Conservation (phyloP, 2,797 vertebrate genomes). For the Sebastes steindachneri region DNA sequence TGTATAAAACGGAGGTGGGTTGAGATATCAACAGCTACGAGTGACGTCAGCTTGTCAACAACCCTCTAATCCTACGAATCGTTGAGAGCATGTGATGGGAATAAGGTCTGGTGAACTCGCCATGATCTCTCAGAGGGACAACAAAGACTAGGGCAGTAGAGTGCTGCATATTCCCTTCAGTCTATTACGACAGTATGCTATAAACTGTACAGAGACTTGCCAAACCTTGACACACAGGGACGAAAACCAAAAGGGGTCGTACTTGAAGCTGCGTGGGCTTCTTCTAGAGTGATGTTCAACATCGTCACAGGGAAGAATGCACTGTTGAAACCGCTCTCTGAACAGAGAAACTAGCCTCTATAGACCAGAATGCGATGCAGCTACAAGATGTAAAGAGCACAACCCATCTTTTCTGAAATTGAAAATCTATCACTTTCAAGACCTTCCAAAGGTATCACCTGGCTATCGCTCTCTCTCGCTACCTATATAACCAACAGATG, state of each 20-base stretch:
- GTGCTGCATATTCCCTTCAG: neutral
- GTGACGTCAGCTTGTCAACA: slow-evolving; percentile 37
- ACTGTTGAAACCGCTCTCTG: neutral
- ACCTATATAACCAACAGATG: neutral
- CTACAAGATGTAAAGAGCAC: neutral
- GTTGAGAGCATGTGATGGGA: slow-evolving; percentile 39
- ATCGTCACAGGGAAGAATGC: neutral
- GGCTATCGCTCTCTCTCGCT: neutral
- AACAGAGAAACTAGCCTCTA: neutral
- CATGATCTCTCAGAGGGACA: slow-evolving; percentile 17
- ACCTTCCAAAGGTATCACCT: neutral
- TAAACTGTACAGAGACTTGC: neutral
- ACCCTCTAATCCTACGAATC: slow-evolving; percentile 30
- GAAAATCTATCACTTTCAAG: slow-evolving; percentile 6
- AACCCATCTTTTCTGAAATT: neutral
- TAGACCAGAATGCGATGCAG: neutral
- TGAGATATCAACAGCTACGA: neutral
- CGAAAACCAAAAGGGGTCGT: neutral
- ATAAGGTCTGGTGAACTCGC: slow-evolving; percentile 15
- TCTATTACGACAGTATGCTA: neutral
- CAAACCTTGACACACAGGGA: neutral
- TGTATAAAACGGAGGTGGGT: neutral
- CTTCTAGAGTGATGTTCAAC: neutral
- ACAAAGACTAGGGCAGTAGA: neutral
- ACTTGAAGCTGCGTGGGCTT: neutral